A percentile compares a stretch with the other conserved stretches of the same genome.
phyloP scores from a whole-genome alignment of 1,140 invertebrate species.

The Centruroides vittatus region DNA sequence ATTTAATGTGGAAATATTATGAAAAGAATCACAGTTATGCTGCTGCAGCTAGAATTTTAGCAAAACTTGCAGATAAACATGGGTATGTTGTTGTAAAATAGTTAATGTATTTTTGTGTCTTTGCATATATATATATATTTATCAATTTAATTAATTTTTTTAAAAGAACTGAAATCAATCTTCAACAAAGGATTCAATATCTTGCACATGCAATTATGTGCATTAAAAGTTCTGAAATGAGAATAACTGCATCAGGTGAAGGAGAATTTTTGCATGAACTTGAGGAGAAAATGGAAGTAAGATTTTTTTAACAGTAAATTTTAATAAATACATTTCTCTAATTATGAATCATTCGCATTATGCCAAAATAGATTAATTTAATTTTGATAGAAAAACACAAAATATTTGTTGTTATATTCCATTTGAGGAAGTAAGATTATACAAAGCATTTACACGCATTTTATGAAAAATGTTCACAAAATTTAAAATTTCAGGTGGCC shows the following conservation, averaged over 20 bases:
- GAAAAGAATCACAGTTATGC: conserved; percentile 81
- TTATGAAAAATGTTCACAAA: not conserved
- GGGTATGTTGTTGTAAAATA: conserved; percentile 36
- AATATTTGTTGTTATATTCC: too few species aligned
- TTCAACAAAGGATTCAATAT: conserved; percentile 64
- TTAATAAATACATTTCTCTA: too few species aligned
- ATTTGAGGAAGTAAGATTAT: too few species aligned
- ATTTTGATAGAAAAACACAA: too few species aligned
- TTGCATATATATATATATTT: too few species aligned
- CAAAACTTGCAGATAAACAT: conserved; percentile 66
- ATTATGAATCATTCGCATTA: conserved; percentile 9
- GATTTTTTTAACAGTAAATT: too few species aligned
- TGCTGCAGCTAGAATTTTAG: conserved; percentile 80
- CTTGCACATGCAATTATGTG: conserved; percentile 88
- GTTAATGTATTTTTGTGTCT: too few species aligned
- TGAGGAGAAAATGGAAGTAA: conserved; percentile 76
- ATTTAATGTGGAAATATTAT: conserved; percentile 92
- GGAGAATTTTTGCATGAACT: conserved; percentile 79
- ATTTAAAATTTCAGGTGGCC: conserved; percentile 38
- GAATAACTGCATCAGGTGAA: conserved; percentile 41
- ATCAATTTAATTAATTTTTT: too few species aligned
- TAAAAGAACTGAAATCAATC: conserved; percentile 28
- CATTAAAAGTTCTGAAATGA: conserved; percentile 69
- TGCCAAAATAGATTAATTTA: too few species aligned
- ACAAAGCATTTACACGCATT: too few species aligned